phyloP scores from a whole-genome alignment of 1,140 invertebrate genomes.

The Steinernema feltiae region DNA sequence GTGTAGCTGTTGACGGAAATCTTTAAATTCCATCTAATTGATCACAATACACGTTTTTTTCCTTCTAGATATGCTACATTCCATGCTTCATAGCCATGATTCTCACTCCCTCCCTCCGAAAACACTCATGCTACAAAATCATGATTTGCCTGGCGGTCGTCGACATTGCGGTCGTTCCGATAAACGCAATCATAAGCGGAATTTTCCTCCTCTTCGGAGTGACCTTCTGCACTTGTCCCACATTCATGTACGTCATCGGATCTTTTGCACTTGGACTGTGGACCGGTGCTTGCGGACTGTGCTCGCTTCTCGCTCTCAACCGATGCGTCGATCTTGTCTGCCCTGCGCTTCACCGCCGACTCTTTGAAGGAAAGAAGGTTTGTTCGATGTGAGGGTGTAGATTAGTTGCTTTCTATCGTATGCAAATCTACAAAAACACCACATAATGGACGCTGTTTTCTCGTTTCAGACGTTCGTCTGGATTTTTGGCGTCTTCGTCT shows the following conservation, averaged over 20 bases:
- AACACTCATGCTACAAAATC: slow-evolving; percentile 1
- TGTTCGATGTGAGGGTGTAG: neutral
- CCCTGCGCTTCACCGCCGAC: neutral
- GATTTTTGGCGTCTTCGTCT: neutral
- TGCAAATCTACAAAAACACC: too few relatives aligned
- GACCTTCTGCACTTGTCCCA: neutral
- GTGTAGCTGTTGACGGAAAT: neutral
- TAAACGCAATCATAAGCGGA: neutral
- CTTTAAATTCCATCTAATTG: neutral
- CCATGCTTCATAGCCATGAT: neutral
- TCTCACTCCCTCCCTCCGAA: neutral
- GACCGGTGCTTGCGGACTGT: slow-evolving; percentile 17
- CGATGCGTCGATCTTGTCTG: slow-evolving; percentile 16
- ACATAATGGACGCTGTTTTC: too few relatives aligned
- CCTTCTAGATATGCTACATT: neutral
- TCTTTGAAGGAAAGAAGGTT: slow-evolving; percentile 14
- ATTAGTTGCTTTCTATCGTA: neutral
- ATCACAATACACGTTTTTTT: neutral
- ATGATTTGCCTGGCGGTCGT: neutral
- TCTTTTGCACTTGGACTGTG: neutral
- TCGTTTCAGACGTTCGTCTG: neutral
- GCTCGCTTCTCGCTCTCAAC: slow-evolving; percentile 17
- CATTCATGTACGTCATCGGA: neutral
- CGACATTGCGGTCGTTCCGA: neutral
- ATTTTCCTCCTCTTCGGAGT: neutral